These are phyloP conservation scores for Geotrupes spiniger DNA, from an alignment of 2,888 invertebrate species.

Conservation along the genomic window DNA sequence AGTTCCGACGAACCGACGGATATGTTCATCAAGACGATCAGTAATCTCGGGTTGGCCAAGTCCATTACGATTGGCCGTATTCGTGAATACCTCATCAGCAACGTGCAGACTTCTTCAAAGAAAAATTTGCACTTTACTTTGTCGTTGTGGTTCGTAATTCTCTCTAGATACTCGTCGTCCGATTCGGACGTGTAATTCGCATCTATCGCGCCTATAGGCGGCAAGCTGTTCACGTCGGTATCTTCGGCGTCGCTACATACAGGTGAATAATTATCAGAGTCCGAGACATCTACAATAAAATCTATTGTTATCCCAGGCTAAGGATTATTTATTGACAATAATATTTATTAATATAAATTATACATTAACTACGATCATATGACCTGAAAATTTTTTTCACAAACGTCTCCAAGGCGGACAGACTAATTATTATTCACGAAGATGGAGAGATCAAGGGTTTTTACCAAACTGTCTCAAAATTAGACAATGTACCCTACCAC, in stretches of 20 bases:
- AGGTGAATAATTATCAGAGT: slow-evolving; percentile 65
- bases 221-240: slow-evolving; percentile 37
- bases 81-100: slow-evolving; percentile 26
- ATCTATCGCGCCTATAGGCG: slow-evolving; percentile 20
- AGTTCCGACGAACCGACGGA: background rate
- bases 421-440: no score
- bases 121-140: slow-evolving; percentile 12
- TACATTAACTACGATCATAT: no score
- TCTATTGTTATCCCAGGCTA: background rate
- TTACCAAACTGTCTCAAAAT: no score
- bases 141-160: slow-evolving; percentile 1
- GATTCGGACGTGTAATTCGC: slow-evolving; percentile 21
- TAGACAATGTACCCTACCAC: no score
- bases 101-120: no score
- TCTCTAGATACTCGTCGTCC: slow-evolving; percentile 17
- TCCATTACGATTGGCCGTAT: slow-evolving; percentile 25
- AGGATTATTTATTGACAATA: no score
- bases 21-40: slow-evolving; percentile 25
- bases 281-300: slow-evolving; percentile 43
- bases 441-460: no score
- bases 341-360: no score
- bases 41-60: slow-evolving; percentile 26
- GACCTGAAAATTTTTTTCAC: no score
- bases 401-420: no score
- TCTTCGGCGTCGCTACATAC: slow-evolving; percentile 61